Conservation (phyloP, 92 coral and sea anemone genomes). For the Phenganax marumi region DNA sequence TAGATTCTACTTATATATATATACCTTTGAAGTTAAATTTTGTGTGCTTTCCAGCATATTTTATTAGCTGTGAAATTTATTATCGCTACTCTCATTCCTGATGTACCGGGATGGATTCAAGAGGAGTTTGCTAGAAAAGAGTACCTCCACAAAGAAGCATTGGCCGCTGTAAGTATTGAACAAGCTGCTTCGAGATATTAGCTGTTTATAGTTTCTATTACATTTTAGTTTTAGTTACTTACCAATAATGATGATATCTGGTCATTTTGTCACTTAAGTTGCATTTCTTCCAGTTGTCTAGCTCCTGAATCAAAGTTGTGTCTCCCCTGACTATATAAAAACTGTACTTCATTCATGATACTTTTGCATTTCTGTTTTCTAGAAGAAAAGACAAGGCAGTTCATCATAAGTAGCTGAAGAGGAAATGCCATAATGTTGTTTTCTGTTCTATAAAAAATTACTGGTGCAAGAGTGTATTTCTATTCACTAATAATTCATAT, state of each 20-base stretch:
- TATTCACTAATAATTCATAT: too few relatives aligned
- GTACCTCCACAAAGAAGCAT: constrained; percentile 68
- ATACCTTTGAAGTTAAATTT: not conserved
- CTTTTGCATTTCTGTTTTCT: not conserved
- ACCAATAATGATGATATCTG: too few relatives aligned
- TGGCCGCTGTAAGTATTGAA: constrained; percentile 57
- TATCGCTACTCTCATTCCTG: constrained; percentile 81
- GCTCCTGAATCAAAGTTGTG: not conserved
- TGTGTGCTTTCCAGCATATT: constrained; percentile 67
- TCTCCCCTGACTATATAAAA: not conserved
- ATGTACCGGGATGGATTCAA: constrained; percentile 97
- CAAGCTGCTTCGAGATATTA: not conserved
- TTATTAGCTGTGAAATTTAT: constrained; percentile 82
- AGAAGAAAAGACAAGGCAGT: constrained; percentile 5
- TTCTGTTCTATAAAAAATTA: too few relatives aligned
- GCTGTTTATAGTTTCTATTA: too few relatives aligned
- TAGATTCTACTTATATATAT: too few relatives aligned
- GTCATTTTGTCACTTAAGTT: too few relatives aligned
- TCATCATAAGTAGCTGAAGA: not conserved
- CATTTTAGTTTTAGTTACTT: too few relatives aligned
- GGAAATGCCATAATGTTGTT: not conserved
- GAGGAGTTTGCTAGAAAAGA: constrained; percentile 92
- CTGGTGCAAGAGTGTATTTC: not conserved
- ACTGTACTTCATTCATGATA: not conserved
- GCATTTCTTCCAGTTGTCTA: not conserved